Percentiles rank a stretch among this genome's conserved stretches.
Conservation (phyloP, 2,113 vertebrate genomes). For the Piliocolobus tephrosceles region DNA sequence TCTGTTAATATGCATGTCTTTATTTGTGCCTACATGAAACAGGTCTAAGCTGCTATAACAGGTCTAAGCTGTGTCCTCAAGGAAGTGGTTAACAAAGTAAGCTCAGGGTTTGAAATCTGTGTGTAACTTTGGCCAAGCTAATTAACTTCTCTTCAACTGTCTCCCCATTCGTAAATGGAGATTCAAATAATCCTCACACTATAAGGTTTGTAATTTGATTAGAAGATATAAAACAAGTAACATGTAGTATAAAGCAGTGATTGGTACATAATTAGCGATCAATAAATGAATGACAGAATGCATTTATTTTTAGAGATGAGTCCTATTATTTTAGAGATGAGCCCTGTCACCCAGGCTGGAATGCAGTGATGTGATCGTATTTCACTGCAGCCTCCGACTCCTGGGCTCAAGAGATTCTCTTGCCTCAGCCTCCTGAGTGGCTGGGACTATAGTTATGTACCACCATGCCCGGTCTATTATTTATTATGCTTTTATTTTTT, state of each 20-base stretch:
- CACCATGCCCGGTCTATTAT: neutral
- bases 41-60: neutral
- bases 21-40: neutral
- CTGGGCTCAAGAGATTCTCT: neutral
- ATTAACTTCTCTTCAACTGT: neutral
- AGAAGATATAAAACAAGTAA: slow-evolving; percentile 24
- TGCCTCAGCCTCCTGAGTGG: neutral
- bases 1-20: neutral
- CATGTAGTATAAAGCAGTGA: neutral
- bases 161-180: neutral
- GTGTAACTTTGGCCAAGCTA: neutral
- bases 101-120: neutral
- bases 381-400: neutral
- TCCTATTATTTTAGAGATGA: neutral
- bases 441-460: neutral
- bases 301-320: neutral
- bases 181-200: neutral
- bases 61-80: neutral
- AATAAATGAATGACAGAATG: neutral
- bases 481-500: neutral
- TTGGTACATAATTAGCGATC: neutral
- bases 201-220: slow-evolving; percentile 33
- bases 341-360: neutral
- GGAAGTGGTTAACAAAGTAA: neutral
- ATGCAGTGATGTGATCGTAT: neutral